Evolutionary conservation across 2,797 vertebrate species (phyloP), one percentile per base, ranked within the genome.

Genomic region (Aplochiton taeniatus): DNA sequence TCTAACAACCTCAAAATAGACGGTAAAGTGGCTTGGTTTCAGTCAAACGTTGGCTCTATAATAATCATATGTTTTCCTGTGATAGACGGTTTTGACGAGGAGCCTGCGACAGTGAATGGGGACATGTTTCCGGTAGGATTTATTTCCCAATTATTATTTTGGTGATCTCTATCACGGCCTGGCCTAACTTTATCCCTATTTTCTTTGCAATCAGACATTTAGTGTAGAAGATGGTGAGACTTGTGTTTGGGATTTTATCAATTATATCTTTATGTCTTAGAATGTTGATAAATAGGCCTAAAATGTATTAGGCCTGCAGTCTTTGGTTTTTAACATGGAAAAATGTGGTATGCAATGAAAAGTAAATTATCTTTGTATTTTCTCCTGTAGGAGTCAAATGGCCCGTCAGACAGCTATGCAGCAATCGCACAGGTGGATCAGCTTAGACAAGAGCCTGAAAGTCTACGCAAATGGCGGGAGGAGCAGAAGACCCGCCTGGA

Each of bases 371-470:
- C 31, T 31, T 31, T 31, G 31, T 2, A 31, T 31, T 8, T 73
- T 63, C 74, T 55, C 20, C 78, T 19, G 11, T 82, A 99, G 97
- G 96, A 96, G 76, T 90, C 95, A 69, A 95, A 96, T 0, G 95
- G 94, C 6, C 92, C 92, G 9, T 91, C 92, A 0, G 95, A 98
- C 12, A 91, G 89, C 85, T 99, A 99, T 0, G 95, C 96, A 11
- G 96, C 96, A 46, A 97, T 99, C 45, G 95, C 96, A 65, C 96
- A 96, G 80, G 98, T 91, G 0, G 96, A 98, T 74, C 88, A 94
- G 67, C 92, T 95, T 87, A 96, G 95, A n/a, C 96, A 98, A 85
- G 98, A 99, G 70, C 98, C 98, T 0, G 98, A 99, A 85, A 98
- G 97, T 87, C 91, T 99, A 82, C 94, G 96, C 69, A 96, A 95